phyloP scores from a whole-genome alignment of 2,797 vertebrate genomes.

The Cryptoblepharus egeriae region DNA sequence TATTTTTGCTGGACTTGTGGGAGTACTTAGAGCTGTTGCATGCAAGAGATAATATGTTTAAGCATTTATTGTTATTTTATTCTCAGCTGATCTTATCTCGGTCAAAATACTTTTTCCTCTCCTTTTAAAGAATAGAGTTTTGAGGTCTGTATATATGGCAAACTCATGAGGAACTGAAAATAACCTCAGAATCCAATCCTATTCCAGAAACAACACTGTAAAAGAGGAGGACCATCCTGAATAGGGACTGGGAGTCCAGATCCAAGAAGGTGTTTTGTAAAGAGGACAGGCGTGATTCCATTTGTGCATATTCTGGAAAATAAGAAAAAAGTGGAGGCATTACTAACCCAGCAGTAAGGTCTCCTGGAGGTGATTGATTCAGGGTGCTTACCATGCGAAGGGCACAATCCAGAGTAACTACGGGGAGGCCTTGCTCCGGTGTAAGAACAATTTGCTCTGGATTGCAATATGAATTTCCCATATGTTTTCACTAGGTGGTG shows the following conservation, averaged over 20 bases:
- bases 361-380: too few relatives aligned
- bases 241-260: background rate
- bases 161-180: too few relatives aligned
- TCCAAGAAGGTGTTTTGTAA: background rate
- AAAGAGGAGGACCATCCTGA: background rate
- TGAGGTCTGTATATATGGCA: constrained; percentile 6
- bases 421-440: too few relatives aligned
- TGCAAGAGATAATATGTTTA: constrained; percentile 10
- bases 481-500: too few relatives aligned
- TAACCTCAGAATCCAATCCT: background rate
- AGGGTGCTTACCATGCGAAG: too few relatives aligned
- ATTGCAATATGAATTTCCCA: too few relatives aligned
- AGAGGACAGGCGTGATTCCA: background rate
- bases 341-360: too few relatives aligned
- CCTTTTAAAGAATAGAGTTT: background rate
- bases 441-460: too few relatives aligned
- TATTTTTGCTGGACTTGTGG: constrained; percentile 3
- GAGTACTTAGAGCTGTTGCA: background rate
- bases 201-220: background rate
- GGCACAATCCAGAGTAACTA: too few relatives aligned
- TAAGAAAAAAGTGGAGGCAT: background rate
- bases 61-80: too few relatives aligned
- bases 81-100: constrained; percentile 2
- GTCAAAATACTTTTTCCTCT: background rate
- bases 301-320: background rate